Evolutionary conservation across 1,140 invertebrate species (phyloP).

Genomic region (Drosophila bifasciata): DNA sequence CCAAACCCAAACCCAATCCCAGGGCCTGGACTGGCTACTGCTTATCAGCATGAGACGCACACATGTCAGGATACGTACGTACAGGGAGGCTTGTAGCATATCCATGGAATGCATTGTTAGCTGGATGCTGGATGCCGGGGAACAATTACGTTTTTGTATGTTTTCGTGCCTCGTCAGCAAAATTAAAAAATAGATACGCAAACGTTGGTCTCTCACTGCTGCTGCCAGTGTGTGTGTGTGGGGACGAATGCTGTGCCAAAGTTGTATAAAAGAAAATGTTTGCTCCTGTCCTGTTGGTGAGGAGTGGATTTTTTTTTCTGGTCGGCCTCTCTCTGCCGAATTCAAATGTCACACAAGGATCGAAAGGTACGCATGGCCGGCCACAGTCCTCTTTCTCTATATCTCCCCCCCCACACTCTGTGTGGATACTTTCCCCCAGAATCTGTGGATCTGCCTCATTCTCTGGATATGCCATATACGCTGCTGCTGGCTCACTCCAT

Average conservation of each 20-base stretch:
- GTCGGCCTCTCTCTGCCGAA: conserved; percentile 53
- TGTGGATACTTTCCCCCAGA: not conserved
- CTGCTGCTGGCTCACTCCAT: not conserved
- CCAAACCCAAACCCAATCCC: not conserved
- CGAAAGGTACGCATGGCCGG: conserved; percentile 80
- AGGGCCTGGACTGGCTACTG: conserved; percentile 36
- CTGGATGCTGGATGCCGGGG: conserved; percentile 54
- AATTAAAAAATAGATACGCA: conserved; percentile 82
- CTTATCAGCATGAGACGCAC: conserved; percentile 81
- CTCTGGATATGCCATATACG: not conserved
- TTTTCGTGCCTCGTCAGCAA: conserved; percentile 81
- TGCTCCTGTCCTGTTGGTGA: not conserved
- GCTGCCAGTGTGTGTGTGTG: not conserved
- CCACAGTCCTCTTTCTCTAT: conserved; percentile 5
- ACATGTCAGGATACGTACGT: conserved; percentile 59
- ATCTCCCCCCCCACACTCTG: no score
- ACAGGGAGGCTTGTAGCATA: conserved; percentile 13
- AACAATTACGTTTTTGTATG: conserved; percentile 81
- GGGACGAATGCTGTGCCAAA: conserved; percentile 23
- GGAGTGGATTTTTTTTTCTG: conserved; percentile 1
- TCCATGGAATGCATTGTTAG: conserved; percentile 78
- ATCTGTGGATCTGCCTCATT: not conserved
- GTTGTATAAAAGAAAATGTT: conserved; percentile 70
- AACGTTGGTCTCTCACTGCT: conserved; percentile 25
- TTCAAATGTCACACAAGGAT: conserved; percentile 82